Evolutionary conservation across 2,888 invertebrate genomes (phyloP).

Genomic region (Oscheius sp.): DNA sequence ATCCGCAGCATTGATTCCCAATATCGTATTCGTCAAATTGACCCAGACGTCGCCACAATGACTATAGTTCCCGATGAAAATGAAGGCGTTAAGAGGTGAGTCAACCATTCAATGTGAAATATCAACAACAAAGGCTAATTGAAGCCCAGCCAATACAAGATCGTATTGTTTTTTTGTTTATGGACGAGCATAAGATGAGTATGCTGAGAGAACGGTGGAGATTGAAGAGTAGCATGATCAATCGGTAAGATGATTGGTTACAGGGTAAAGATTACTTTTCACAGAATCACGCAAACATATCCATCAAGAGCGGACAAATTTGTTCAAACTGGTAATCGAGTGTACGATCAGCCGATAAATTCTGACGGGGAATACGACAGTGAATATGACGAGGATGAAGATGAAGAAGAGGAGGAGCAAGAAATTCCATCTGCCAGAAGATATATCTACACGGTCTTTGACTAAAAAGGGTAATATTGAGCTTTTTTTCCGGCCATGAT

Average conservation of each 20-base stretch:
- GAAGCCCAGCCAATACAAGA: constrained; percentile 59
- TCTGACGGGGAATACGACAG: constrained; percentile 31
- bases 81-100: constrained; percentile 59
- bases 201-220: constrained; percentile 61
- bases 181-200: constrained; percentile 61
- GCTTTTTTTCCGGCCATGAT: constrained; percentile 20
- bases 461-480: constrained; percentile 36
- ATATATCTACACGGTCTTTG: constrained; percentile 64
- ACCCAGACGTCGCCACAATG: constrained; percentile 63
- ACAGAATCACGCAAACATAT: constrained; percentile 61
- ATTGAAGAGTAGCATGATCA: constrained; percentile 57
- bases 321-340: constrained; percentile 62
- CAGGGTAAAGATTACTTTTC: constrained; percentile 4
- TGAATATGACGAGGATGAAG: constrained; percentile 42
- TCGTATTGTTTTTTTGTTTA: constrained; percentile 57
- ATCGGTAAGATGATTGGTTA: constrained; percentile 38
- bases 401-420: constrained; percentile 50
- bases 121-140: constrained; percentile 40
- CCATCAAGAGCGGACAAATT: constrained; percentile 62
- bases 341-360: constrained; percentile 56
- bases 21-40: constrained; percentile 59
- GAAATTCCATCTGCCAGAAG: constrained; percentile 43
- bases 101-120: background rate
- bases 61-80: constrained; percentile 60
- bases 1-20: constrained; percentile 60